Base-by-base conservation (phyloP, 2,797 vertebrate genomes). In the Onychomys leucogaster region DNA sequence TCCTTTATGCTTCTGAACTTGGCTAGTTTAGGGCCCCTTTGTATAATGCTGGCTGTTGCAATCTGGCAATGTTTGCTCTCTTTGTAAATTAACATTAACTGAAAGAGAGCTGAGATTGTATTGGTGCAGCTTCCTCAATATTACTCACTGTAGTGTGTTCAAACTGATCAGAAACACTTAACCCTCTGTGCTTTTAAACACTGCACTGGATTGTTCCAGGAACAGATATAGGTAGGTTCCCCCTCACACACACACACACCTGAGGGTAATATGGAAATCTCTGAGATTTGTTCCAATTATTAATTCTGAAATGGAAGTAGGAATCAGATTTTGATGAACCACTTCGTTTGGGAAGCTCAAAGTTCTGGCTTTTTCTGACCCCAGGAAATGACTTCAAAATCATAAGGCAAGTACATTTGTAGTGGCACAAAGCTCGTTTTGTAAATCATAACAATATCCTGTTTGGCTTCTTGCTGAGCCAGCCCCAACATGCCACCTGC, bases 381-480 rank as follows among this genome's bases (percentile, higher is more conserved):
- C 85, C 29, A 82, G 27, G 41, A 80, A 86, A 89, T 94, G 71
- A 34, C 37, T 94, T 92, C 81, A 65, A 92, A 95, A 90, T 89
- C 71, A 77, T 80, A 65, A 95, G 37, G 21, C 41, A 81, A 91
- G 43, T 69, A 29, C 16, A 49, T 41, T 76, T 82, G 34, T 88
- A 69, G 37, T 95, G 25, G 23, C 61, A 87, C 3, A 46, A 76
- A 89, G 29, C 59, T 96, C 23, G 27, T 83, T 97, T 96, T 94
- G 57, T 75, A 90, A 93, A 94, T 96, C 46, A 89, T 82, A 73
- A 77, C 78, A 96, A 94, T 95, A 96, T 94, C 92, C 82, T 90
- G 61, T 95, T 96, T 96, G 85, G 78, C 43, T 96, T 92, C 57
- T 71, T 29, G 37, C 41, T 95, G 52, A n/a, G 75, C 94, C 75